Conservation (phyloP, 92 coral and sea anemone genomes). For the Desmophyllum pertusum region DNA sequence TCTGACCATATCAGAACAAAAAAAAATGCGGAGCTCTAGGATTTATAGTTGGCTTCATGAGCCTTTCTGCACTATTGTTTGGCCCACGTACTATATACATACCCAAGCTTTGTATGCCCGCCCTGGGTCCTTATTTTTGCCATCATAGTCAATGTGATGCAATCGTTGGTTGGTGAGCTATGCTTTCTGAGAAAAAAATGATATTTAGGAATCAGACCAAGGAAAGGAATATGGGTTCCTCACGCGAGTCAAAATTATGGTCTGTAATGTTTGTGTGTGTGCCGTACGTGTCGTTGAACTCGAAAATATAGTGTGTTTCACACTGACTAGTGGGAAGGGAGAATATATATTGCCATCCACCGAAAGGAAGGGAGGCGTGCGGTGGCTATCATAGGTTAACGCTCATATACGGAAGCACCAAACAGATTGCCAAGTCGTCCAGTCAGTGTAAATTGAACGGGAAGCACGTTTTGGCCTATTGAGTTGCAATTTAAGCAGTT, state of each 20-base stretch:
- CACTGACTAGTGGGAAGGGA: not conserved
- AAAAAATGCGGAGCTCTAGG: constrained; percentile 30
- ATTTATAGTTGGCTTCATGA: constrained; percentile 43
- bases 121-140: constrained; percentile 43
- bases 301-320: not conserved
- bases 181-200: constrained; percentile 27
- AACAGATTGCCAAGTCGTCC: too few species aligned
- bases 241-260: constrained; percentile 61
- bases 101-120: constrained; percentile 24
- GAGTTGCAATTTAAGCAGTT: too few species aligned
- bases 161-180: constrained; percentile 41
- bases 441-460: too few species aligned
- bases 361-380: too few species aligned
- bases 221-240: constrained; percentile 21
- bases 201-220: constrained; percentile 4
- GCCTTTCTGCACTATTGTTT: constrained; percentile 50
- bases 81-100: constrained; percentile 38
- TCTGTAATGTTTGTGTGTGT: not conserved
- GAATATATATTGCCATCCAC: too few species aligned
- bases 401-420: too few species aligned
- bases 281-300: not conserved
- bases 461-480: too few species aligned
- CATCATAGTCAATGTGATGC: constrained; percentile 29
- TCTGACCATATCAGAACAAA: constrained; percentile 16
- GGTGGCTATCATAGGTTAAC: too few species aligned